Evolutionary conservation across 2,113 vertebrate species (phyloP), one percentile per base, ranked within the genome.

Genomic region (Cardinalis cardinalis): DNA sequence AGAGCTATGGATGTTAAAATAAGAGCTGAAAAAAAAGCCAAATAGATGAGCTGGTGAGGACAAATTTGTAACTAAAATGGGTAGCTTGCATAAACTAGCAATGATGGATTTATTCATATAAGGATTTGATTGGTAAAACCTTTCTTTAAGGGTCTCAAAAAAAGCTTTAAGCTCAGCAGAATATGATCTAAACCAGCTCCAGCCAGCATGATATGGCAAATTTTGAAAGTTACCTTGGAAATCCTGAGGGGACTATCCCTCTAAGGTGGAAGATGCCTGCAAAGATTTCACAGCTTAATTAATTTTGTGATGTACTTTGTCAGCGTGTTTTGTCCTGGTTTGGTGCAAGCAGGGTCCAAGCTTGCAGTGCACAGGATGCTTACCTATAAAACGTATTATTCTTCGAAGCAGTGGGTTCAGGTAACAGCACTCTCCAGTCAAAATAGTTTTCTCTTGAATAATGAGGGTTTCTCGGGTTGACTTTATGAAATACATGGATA

Each of bases 341-440:
- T 56, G 29, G 28, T 81, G 10, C 20, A 63, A 28, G 31, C 1
- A 31, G 55, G 41, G 43, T 32, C 25, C 34, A 25, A 52, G 28
- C 7, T 31, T 65, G 44, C 28, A 70, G 25, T 56, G 41, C 53
- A 78, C 31, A 32, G 36, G 32, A 49, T 65, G 82, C 98, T 98
- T 94, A 99, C 99, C 99, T 95, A 99, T 98, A 97, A 99, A 99
- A 95, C 99, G 98, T 90, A 99, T 97, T 92, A 99, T 98, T 96
- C 99, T 98, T 73, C 99, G 98, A 84, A 99, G 97, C 71, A 99
- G 98, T 24, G 99, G 99, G 94, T 99, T 99, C 97, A 99, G 98
- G 95, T 99, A 99, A 97, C 99, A 99, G 94, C 99, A 99, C 91
- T 99, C 99, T 92, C 99, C 99, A 9, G 99, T 99, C 84, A 99